Evolutionary conservation across 2,888 invertebrate genomes (phyloP).

Genomic region (Dascillus cervinus): DNA sequence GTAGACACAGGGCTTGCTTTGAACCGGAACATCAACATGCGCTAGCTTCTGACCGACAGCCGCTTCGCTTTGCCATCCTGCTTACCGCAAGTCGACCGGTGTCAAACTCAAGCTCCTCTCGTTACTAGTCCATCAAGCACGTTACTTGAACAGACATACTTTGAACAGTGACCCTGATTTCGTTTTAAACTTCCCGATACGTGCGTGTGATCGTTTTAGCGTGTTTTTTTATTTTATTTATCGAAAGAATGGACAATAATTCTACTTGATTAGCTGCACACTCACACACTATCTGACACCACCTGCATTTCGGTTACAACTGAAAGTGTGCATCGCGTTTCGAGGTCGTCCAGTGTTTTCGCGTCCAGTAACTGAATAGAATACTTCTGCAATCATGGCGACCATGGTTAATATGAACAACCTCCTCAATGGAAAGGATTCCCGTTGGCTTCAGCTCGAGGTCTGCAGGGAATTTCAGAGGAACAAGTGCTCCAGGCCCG

Average conservation of each 20-base stretch:
- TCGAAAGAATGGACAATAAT: slow-evolving; percentile 36
- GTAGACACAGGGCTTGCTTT: slow-evolving; percentile 36
- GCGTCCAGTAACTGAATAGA: slow-evolving; percentile 27
- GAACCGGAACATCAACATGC: slow-evolving; percentile 32
- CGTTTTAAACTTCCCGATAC: slow-evolving; percentile 9
- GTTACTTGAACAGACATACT: slow-evolving; percentile 9
- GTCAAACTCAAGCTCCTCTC: slow-evolving; percentile 15
- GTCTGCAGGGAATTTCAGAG: slow-evolving; percentile 99
- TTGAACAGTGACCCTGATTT: slow-evolving; percentile 12
- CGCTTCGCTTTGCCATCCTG: slow-evolving; percentile 42
- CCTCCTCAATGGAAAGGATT: slow-evolving; percentile 97
- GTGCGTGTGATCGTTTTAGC: slow-evolving; percentile 14
- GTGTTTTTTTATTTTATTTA: slow-evolving; percentile 12
- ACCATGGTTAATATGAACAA: slow-evolving; percentile 96
- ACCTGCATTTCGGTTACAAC: slow-evolving; percentile 4
- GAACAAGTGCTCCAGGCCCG: slow-evolving; percentile 98
- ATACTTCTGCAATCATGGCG: slow-evolving; percentile 42
- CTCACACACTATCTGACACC: slow-evolving; percentile 4
- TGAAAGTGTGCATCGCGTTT: slow-evolving; percentile 10
- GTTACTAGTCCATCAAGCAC: slow-evolving; percentile 15
- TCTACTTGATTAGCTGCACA: slow-evolving; percentile 28
- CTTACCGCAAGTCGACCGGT: slow-evolving; percentile 31
- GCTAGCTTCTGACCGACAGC: slow-evolving; percentile 38
- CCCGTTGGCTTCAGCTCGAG: slow-evolving; percentile 99
- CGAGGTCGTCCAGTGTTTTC: slow-evolving; percentile 21